Evolutionary conservation across 2,888 invertebrate genomes (phyloP), one percentile per base, ranked within the genome.

Genomic region (Ormyrus pomaceus): DNA sequence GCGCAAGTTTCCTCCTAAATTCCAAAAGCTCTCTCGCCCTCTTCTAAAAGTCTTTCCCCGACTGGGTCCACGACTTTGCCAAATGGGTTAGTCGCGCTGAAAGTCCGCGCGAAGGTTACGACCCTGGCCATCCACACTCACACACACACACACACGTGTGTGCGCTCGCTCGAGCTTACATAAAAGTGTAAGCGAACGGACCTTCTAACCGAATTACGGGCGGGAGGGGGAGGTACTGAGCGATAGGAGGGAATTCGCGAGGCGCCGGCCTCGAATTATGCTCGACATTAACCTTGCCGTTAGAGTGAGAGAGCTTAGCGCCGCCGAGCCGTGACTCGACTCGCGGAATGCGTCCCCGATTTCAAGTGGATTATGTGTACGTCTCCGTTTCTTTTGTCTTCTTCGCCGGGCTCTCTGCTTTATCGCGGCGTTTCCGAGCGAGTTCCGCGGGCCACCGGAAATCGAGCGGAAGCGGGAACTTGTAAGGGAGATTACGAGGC

Each of bases 81-180:
- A 72, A 78, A 78, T 78, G 72, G 85, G 87, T 86, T 85, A 86
- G 75, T 82, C 66, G 51, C 70, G 64, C 51, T 73, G 53, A 80
- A 84, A 81, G 77, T 64, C 80, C 72, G 46, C 80, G 70, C 69
- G 81, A 85, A 84, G 83, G 84, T 81, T 82, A 81, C 81, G 84
- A 82, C 83, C 83, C 79, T 83, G 84, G 82, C 79, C 82, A 82
- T 75, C 65, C 80, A 45, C 74, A 65, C 65, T 79, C 82, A 81
- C 45, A 34, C 9, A 48, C 48, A 46, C 61, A n/a, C 50, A n/a
- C 9, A 51, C 7, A 59, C 5, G 13, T n/a, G 7, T 7, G 50
- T 1, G 66, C 4, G 58, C n/a, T 56, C 64, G 58, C 56, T 65
- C 66, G 72, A 72, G 71, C 83, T 79, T 79, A 64, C 84, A 82